Evolutionary conservation across 2,113 vertebrate species (phyloP), one percentile per base, ranked within the genome.

Genomic region (Apodemus sylvaticus): DNA sequence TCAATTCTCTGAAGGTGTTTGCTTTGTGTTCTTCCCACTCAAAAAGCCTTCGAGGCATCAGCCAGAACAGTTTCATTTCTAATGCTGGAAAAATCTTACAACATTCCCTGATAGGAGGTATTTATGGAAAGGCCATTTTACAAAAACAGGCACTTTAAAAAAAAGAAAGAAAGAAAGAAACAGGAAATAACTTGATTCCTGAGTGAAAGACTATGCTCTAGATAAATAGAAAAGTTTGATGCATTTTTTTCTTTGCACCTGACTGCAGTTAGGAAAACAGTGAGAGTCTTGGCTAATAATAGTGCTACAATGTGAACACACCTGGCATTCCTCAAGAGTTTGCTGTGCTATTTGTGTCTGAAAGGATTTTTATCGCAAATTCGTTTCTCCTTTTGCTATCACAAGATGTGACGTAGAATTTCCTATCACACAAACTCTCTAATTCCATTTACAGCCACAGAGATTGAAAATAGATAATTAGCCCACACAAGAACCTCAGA

Each of bases 351-450:
- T 97, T 98, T 98, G 97, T 98, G 97, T 98, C 97, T 9, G 97
- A 96, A 98, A 95, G 94, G 97, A 98, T 98, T 97, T 98, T 98
- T 97, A 97, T 97, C 90, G 82, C 94, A 97, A 98, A 97, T 91
- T 85, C 53, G 93, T 96, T 96, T 97, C 97, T 96, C 97, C 91
- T 98, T 89, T 58, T 26, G 76, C 79, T 31, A 0, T 94, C 95
- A 95, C 31, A 96, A 96, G 91, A 97, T 90, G 68, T 55, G 86
- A 90, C 55, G 60, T 66, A 96, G 95, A 94, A 97, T 97, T 97
- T 97, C 96, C 97, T 95, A 85, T 95, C 96, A 98, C 95, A 96
- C 94, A 96, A 98, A 94, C 92, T 96, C 96, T 96, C 95, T 98
- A 97, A 98, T 98, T 97, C 97, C 94, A 97, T 97, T 98, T 96